phyloP scores from a whole-genome alignment of 2,797 vertebrate species.

The Malurus splendens region DNA sequence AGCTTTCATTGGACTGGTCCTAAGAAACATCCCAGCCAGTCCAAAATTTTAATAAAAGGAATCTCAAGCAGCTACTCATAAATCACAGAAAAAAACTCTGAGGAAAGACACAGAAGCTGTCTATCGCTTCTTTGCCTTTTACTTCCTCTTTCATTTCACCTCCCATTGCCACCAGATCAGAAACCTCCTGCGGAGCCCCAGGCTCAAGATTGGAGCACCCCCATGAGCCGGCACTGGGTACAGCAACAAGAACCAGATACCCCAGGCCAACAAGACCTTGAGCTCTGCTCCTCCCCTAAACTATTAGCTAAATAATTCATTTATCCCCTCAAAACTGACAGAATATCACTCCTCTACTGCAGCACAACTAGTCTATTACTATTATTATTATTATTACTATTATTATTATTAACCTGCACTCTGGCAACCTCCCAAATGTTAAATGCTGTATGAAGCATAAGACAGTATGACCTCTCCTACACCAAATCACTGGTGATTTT shows the following conservation, averaged over 20 bases:
- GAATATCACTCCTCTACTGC: background rate
- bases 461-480: background rate
- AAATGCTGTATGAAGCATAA: background rate
- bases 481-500: background rate
- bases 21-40: background rate
- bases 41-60: background rate
- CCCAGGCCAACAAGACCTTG: accelerated
- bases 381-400: background rate
- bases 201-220: background rate
- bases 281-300: background rate
- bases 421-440: background rate
- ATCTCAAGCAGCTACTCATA: background rate
- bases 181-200: background rate
- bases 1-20: background rate
- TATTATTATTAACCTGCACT: background rate
- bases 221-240: background rate
- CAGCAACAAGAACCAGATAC: background rate
- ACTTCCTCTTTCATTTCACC: background rate
- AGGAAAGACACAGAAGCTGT: background rate
- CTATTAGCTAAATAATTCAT: background rate
- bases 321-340: background rate
- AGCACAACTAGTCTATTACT: background rate
- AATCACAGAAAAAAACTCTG: background rate
- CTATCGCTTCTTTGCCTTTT: background rate
- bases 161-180: background rate